Percentiles rank a stretch among this genome's conserved stretches.
phyloP scores from a whole-genome alignment of 2,113 vertebrate genomes.

The Pogona vitticeps region DNA sequence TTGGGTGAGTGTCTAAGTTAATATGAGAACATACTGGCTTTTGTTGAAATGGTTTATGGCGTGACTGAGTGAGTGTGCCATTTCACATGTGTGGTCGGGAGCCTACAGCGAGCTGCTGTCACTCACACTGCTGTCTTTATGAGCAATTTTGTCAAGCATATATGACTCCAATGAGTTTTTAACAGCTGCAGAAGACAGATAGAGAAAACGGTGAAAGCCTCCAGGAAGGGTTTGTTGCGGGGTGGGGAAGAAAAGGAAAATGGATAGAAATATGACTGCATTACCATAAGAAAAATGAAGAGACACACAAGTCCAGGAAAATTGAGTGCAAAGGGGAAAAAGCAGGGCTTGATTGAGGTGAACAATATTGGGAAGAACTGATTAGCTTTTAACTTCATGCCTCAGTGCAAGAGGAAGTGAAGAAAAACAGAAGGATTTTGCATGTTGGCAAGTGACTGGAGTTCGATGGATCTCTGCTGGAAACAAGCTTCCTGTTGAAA shows the following conservation, averaged over 20 bases:
- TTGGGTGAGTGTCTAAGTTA: background rate
- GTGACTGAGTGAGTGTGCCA: background rate
- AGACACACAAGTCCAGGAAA: conserved; percentile 30
- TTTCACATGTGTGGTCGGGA: conserved; percentile 7
- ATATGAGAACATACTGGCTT: background rate
- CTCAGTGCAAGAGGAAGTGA: conserved; percentile 25
- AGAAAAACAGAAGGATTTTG: conserved; percentile 28
- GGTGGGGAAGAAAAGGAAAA: conserved; percentile 23
- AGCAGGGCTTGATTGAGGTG: conserved; percentile 42
- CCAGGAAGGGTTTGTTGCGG: conserved; percentile 1
- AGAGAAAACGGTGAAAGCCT: conserved; percentile 40
- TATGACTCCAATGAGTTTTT: conserved; percentile 30
- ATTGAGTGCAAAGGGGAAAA: conserved; percentile 34
- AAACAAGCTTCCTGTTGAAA: background rate
- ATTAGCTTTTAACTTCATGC: conserved; percentile 28
- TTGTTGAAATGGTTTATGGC: conserved; percentile 10
- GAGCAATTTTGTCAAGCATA: conserved; percentile 13
- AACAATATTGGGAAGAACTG: conserved; percentile 34
- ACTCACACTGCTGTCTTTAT: conserved; percentile 8
- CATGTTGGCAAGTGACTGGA: background rate
- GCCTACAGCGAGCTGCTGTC: background rate
- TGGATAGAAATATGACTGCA: conserved; percentile 28
- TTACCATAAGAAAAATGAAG: conserved; percentile 33
- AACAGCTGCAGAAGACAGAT: conserved; percentile 48
- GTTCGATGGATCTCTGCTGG: background rate